Base-by-base conservation (phyloP, 2,888 invertebrate species). In the Timandra comae region DNA sequence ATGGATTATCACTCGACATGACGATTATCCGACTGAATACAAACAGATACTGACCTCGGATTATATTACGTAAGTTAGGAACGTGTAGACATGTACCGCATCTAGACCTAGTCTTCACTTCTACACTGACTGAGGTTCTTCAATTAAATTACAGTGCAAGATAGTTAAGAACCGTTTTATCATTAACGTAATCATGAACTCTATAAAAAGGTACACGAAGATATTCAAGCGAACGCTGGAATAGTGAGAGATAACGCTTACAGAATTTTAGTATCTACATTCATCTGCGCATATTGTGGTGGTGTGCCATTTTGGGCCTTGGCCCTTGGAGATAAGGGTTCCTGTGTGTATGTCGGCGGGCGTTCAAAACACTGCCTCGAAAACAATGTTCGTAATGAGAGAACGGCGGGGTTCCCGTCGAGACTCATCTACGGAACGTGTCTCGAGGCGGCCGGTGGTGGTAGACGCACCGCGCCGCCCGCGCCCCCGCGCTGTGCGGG, bases 301-400 rank as follows among this genome's bases (percentile, higher is more conserved):
- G 7, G 6, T 25, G 23, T 26, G 37, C 36, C 23, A 54, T 44
- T 49, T 33, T 46, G 41, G 37, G 49, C 50, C 48, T 51, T 56
- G 49, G 24, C 3, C 2, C 29, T 8, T 28, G n/a, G 34, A 29
- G 22, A 49, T 50, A 57, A 49, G 49, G 46, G 38, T 41, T 48
- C 45, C 45, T 40, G 51, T 47, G 38, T 38, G 40, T 31, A 38
- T 42, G 44, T 33, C 58, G 49, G 52, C 52, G 60, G n/a, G n/a
- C 49, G 53, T 56, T 64, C 67, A 65, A 63, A 69, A 70, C 61
- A 62, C 57, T 51, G 55, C 49, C 60, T 57, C 56, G 54, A 58
- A 65, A 60, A 65, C 66, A 65, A 67, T 64, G 62, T 58, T 46
- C 53, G 54, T 69, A 70, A 68, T 66, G 64, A 65, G 64, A 61